Percentiles rank a stretch among this genome's conserved stretches.
phyloP scores from a whole-genome alignment of 2,888 invertebrate genomes.

The Crematogaster levior region DNA sequence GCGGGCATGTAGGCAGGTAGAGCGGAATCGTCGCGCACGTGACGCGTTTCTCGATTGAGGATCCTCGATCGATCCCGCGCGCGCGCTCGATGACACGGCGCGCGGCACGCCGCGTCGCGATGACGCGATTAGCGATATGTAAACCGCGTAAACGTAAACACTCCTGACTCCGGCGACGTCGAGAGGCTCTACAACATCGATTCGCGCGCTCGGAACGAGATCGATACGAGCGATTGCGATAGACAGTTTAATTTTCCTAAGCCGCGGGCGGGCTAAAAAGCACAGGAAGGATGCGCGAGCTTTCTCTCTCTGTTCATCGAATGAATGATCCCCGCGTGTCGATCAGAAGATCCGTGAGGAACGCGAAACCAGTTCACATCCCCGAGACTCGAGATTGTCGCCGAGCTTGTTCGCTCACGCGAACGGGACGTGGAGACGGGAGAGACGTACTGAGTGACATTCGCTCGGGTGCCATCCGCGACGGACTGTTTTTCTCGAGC shows the following conservation, averaged over 20 bases:
- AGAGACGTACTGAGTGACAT: constrained; percentile 71
- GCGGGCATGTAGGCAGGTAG: not conserved
- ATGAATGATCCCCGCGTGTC: not conserved
- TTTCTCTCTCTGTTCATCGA: not conserved
- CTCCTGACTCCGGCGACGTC: not conserved
- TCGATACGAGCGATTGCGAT: not conserved
- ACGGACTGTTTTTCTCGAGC: constrained; percentile 72
- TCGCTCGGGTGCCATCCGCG: constrained; percentile 69
- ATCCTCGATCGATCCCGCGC: constrained; percentile 19
- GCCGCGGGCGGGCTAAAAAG: not conserved
- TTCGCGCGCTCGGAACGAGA: not conserved
- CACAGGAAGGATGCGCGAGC: not conserved
- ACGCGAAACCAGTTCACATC: not conserved
- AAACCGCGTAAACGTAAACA: constrained; percentile 25
- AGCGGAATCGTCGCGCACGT: constrained; percentile 54
- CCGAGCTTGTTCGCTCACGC: not conserved
- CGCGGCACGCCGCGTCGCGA: not conserved
- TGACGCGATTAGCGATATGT: constrained; percentile 18
- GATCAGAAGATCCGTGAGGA: not conserved
- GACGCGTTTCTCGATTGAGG: constrained; percentile 51
- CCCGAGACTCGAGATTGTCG: too few species aligned
- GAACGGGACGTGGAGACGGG: not conserved
- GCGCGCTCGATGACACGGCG: constrained; percentile 6
- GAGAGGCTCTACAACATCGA: not conserved
- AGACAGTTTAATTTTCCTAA: not conserved